phyloP scores from a whole-genome alignment of 1,140 invertebrate species.

The Lucilia sericata region DNA sequence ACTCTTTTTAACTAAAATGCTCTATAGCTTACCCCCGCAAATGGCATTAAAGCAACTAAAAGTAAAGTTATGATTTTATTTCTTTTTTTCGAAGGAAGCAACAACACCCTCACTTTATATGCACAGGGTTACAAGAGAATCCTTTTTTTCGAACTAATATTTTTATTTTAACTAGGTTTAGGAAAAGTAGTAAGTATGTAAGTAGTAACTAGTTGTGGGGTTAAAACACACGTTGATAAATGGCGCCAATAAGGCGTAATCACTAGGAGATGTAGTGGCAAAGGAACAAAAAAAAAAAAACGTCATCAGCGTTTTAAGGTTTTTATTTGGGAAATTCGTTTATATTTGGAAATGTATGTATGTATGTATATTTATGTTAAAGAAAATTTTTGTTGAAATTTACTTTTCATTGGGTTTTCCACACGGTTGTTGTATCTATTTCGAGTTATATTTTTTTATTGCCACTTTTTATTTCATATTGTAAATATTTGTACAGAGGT shows the following conservation, averaged over 20 bases:
- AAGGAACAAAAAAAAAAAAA: slow-evolving; percentile 19
- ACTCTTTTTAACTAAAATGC: neutral
- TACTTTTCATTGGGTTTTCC: neutral
- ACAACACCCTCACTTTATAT: neutral
- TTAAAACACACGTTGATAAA: slow-evolving; percentile 61
- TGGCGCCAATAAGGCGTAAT: slow-evolving; percentile 65
- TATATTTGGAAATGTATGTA: too few relatives aligned
- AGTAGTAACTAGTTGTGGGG: too few relatives aligned
- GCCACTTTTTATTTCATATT: neutral
- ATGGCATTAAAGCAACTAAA: neutral
- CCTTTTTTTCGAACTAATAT: neutral
- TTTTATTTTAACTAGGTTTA: neutral
- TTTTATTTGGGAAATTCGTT: neutral
- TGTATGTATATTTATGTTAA: neutral
- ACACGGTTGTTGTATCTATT: slow-evolving; percentile 4
- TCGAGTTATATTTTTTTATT: neutral
- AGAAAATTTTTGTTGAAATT: slow-evolving; percentile 33
- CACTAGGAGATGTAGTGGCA: neutral
- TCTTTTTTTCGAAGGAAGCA: neutral
- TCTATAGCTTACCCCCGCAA: neutral
- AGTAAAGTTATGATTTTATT: slow-evolving; percentile 41
- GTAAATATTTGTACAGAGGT: too few relatives aligned
- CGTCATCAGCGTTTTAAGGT: neutral
- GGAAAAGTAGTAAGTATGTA: too few relatives aligned
- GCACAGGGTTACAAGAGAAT: neutral